phyloP scores from a whole-genome alignment of 2,888 invertebrate species.

The Hanleya hanleyi region DNA sequence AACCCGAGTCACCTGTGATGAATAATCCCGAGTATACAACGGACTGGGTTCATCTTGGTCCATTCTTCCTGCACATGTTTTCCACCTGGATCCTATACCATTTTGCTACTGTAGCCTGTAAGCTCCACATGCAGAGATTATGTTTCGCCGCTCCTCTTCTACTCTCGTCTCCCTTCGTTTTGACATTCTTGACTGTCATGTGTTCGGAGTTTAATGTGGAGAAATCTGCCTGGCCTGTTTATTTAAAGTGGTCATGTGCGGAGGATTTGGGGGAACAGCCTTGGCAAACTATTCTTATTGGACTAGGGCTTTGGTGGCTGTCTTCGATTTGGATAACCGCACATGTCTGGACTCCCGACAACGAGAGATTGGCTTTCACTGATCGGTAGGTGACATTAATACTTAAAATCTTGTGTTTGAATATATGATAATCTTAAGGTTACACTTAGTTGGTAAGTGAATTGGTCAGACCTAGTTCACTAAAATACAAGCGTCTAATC shows the following conservation, averaged over 20 bases:
- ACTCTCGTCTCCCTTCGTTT: background rate
- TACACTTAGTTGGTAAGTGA: too few relatives aligned
- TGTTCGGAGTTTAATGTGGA: background rate
- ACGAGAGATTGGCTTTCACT: background rate
- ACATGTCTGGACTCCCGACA: background rate
- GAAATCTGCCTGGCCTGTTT: background rate
- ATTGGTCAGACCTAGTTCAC: too few relatives aligned
- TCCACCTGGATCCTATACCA: background rate
- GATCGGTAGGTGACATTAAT: background rate
- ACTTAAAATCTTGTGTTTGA: too few relatives aligned
- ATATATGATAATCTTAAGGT: too few relatives aligned
- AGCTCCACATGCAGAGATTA: conserved; percentile 2
- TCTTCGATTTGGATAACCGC: background rate
- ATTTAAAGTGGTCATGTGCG: background rate
- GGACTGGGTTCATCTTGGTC: background rate
- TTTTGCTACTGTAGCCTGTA: conserved; percentile 12
- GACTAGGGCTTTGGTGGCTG: background rate
- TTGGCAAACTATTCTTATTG: background rate
- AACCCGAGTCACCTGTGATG: too few relatives aligned
- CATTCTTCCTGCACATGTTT: background rate
- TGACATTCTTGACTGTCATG: background rate
- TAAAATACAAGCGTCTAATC: too few relatives aligned
- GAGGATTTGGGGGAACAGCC: background rate
- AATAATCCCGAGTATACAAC: background rate
- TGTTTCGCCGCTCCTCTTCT: conserved; percentile 8